These are phyloP conservation scores for Stramonita haemastoma DNA, from an alignment of 2,888 invertebrate species.

Conservation along the genomic window DNA sequence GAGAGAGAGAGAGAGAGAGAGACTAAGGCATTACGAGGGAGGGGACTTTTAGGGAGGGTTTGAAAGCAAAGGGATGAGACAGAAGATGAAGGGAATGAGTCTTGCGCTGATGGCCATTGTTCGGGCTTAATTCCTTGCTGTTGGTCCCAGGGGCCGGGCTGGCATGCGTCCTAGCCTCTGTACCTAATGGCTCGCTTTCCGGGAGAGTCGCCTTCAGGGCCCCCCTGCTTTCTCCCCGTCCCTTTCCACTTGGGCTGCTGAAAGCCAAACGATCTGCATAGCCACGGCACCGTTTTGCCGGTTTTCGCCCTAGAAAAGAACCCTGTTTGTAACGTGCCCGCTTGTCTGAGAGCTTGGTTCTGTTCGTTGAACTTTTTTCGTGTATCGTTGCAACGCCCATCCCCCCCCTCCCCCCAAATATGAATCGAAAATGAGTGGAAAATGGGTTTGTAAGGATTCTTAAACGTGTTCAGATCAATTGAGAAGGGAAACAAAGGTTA, in stretches of 20 bases:
- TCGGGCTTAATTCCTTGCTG: slow-evolving; percentile 38
- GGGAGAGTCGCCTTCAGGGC: neutral
- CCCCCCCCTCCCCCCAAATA: no score
- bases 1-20: neutral
- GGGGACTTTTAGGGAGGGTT: slow-evolving; percentile 24
- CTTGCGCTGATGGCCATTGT: slow-evolving; percentile 41
- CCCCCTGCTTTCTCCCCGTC: neutral
- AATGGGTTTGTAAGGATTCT: no score
- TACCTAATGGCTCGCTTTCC: slow-evolving; percentile 28
- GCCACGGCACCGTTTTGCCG: neutral
- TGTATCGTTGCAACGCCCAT: no score
- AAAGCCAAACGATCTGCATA: slow-evolving; percentile 13
- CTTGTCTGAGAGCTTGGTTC: no score
- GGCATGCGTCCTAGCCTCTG: slow-evolving; percentile 28
- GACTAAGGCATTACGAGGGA: slow-evolving; percentile 7
- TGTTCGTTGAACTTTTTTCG: no score
- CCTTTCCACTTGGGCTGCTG: neutral
- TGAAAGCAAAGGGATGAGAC: slow-evolving; percentile 8
- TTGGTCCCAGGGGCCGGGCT: slow-evolving; percentile 2
- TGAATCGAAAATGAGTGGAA: no score
- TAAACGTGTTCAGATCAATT: no score
- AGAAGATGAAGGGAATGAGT: slow-evolving; percentile 20
- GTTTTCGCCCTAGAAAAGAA: no score
- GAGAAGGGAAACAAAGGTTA: no score
- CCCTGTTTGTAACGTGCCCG: no score